Percentiles rank a stretch among this genome's conserved stretches.
phyloP scores from a whole-genome alignment of 2,113 vertebrate species.

The Aspidoscelis tigris region DNA sequence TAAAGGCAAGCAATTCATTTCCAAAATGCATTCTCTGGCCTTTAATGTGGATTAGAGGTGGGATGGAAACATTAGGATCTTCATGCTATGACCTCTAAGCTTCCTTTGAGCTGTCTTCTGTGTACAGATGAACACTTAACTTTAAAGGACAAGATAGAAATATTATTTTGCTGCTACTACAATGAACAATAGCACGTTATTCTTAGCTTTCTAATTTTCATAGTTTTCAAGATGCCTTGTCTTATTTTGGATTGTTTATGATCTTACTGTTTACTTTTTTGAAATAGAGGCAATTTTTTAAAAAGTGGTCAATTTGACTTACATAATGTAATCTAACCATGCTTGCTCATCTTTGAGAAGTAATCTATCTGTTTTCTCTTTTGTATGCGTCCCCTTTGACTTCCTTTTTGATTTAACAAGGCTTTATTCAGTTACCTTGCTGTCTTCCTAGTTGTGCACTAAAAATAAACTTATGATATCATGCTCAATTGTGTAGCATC shows the following conservation, averaged over 20 bases:
- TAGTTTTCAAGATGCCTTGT: not conserved
- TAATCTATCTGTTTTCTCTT: not conserved
- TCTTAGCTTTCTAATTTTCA: not conserved
- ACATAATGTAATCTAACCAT: not conserved
- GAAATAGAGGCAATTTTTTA: no score
- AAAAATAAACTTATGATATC: constrained; percentile 4
- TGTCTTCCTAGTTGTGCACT: constrained; percentile 11
- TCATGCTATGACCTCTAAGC: no score
- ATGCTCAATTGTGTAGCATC: constrained; percentile 23
- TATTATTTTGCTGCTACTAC: no score
- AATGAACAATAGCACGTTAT: not conserved
- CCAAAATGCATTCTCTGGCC: no score
- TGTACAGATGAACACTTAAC: no score
- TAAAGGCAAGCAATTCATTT: no score
- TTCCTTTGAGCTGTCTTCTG: no score
- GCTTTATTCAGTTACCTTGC: not conserved
- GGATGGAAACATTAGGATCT: no score
- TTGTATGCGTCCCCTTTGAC: not conserved
- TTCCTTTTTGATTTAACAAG: not conserved
- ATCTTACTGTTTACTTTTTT: not conserved
- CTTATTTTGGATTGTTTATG: not conserved
- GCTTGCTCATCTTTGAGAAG: not conserved
- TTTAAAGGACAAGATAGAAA: no score
- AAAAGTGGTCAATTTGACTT: not conserved
- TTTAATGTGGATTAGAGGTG: no score